These are phyloP conservation scores for Zoanthus gigantus DNA, from an alignment of 92 coral and sea anemone species.

Conservation along the genomic window DNA sequence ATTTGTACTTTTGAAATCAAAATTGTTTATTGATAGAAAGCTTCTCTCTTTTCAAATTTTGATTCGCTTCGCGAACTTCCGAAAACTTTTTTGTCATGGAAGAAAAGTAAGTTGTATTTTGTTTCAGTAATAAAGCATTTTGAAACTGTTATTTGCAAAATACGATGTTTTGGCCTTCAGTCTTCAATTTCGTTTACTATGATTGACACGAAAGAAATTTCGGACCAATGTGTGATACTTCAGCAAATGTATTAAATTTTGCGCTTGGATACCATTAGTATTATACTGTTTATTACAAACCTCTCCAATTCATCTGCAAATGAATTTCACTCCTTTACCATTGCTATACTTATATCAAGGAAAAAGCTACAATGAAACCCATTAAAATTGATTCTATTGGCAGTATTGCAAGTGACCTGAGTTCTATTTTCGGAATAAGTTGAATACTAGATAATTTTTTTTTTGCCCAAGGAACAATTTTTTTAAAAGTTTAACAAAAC, in stretches of 20 bases:
- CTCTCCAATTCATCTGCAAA: neutral
- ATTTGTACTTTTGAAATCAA: neutral
- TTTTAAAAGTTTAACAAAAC: slow-evolving; percentile 1
- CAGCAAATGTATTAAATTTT: neutral
- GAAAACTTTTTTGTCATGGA: neutral
- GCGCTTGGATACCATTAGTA: neutral
- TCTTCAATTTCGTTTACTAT: slow-evolving; percentile 11
- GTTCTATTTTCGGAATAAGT: neutral
- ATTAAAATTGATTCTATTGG: slow-evolving; percentile 43
- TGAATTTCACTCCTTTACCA: neutral
- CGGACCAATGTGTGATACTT: neutral
- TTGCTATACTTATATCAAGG: neutral
- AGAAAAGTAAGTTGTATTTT: neutral
- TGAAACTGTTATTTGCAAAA: neutral
- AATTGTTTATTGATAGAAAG: neutral
- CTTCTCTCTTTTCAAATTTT: neutral
- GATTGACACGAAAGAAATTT: neutral
- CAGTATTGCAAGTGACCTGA: slow-evolving; percentile 12
- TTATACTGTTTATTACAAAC: neutral
- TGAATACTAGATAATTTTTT: neutral
- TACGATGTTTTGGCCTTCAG: neutral
- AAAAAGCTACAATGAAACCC: neutral
- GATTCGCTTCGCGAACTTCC: slow-evolving; percentile 12
- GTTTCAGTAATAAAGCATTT: neutral
- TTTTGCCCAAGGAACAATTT: neutral